phyloP scores from a whole-genome alignment of 1,140 invertebrate species.

The Daktulosphaira vitifoliae region DNA sequence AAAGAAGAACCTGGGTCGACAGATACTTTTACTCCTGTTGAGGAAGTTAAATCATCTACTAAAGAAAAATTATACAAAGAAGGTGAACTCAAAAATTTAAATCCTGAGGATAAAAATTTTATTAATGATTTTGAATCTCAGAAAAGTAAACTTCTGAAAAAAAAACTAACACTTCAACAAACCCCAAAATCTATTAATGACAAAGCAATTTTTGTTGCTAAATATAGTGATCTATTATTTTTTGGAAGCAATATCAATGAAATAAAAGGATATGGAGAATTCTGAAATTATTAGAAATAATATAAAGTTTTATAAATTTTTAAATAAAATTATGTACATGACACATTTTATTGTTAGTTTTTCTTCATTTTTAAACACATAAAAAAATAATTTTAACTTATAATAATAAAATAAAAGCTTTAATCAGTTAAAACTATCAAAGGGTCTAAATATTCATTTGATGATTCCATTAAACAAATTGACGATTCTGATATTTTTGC shows the following conservation, averaged over 20 bases:
- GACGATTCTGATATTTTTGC: slow-evolving; percentile 71
- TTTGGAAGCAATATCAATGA: slow-evolving; percentile 28
- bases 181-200: background rate
- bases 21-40: background rate
- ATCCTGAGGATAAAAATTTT: slow-evolving; percentile 8
- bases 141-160: background rate
- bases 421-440: background rate
- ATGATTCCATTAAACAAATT: slow-evolving; percentile 48
- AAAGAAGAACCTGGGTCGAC: background rate
- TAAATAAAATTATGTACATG: too few relatives aligned
- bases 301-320: too few relatives aligned
- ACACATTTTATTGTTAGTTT: too few relatives aligned
- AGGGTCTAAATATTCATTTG: slow-evolving; percentile 2
- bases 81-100: background rate
- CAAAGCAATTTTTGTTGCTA: slow-evolving; percentile 17
- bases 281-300: background rate
- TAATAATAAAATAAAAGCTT: background rate
- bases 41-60: too few relatives aligned
- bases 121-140: slow-evolving; percentile 1
- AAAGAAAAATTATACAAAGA: background rate
- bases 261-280: slow-evolving; percentile 25
- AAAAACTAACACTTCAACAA: background rate
- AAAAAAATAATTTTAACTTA: too few relatives aligned
- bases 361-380: too few relatives aligned
- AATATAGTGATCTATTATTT: slow-evolving; percentile 1